phyloP scores from a whole-genome alignment of 2,888 invertebrate species.

The Torymus auratus region DNA sequence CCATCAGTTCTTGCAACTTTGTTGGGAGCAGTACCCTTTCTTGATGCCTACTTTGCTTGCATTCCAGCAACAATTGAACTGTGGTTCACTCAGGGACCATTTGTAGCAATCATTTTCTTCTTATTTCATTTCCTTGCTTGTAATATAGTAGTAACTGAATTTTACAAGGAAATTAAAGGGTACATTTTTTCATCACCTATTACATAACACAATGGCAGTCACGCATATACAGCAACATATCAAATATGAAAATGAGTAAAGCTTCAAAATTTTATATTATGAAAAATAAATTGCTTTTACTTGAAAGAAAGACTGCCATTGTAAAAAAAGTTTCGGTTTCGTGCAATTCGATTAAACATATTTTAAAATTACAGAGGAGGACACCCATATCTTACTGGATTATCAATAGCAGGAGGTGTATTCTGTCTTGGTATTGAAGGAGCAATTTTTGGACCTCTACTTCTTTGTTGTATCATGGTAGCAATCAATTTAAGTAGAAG shows the following conservation, averaged over 20 bases:
- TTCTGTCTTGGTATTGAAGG: conserved; percentile 98
- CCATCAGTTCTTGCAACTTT: conserved; percentile 96
- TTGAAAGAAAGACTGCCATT: no score
- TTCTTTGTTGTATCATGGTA: conserved; percentile 96
- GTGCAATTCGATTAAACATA: no score
- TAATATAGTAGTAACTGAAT: conserved; percentile 94
- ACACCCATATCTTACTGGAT: conserved; percentile 97
- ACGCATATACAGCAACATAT: background rate
- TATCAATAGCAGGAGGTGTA: conserved; percentile 98
- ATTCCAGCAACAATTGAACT: conserved; percentile 96
- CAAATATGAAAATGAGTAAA: no score
- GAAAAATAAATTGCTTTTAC: no score
- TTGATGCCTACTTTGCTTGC: conserved; percentile 97
- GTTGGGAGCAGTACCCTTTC: conserved; percentile 95
- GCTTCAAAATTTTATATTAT: no score
- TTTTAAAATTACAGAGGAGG: conserved; percentile 82
- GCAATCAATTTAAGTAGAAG: conserved; percentile 85
- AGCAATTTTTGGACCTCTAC: conserved; percentile 96
- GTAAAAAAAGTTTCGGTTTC: no score
- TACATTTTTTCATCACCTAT: conserved; percentile 69
- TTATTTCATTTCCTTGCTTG: conserved; percentile 93
- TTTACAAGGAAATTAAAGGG: conserved; percentile 98
- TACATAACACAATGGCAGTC: background rate
- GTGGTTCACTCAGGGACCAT: conserved; percentile 93
- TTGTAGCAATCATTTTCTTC: conserved; percentile 88